Conservation (phyloP, 2,888 invertebrate genomes). For the Autographa pulchrina region DNA sequence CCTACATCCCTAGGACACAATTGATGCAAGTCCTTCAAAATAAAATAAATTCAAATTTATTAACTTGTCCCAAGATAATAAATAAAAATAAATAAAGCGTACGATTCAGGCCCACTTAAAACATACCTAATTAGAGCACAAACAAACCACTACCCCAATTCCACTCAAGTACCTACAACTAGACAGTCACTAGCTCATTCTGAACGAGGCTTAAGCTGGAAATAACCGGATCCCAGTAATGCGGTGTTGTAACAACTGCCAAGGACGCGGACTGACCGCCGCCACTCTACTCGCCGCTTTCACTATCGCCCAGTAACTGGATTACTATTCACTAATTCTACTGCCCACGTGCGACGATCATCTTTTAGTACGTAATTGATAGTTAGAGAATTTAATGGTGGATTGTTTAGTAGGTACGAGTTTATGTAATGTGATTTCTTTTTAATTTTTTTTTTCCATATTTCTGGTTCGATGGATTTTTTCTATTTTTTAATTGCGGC, state of each 20-base stretch:
- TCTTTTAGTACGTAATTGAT: background rate
- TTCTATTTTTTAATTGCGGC: no score
- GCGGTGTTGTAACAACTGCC: constrained; percentile 61
- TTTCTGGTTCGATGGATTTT: no score
- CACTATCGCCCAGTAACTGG: constrained; percentile 67
- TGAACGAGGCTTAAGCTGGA: constrained; percentile 24
- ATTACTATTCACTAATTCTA: constrained; percentile 53
- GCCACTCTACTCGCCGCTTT: constrained; percentile 60
- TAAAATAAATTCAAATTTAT: no score
- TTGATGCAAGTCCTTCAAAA: no score
- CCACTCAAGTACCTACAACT: background rate
- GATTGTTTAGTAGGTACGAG: background rate
- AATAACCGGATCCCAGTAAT: constrained; percentile 62
- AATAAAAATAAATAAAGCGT: no score
- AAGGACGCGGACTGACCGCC: constrained; percentile 71
- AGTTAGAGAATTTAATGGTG: background rate
- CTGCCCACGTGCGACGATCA: constrained; percentile 24
- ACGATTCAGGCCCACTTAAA: background rate
- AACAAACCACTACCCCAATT: background rate
- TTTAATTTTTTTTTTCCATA: background rate
- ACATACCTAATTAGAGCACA: constrained; percentile 21
- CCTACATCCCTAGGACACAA: no score
- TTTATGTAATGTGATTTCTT: background rate
- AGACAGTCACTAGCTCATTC: constrained; percentile 9
- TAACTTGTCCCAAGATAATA: no score